Base-by-base conservation (phyloP, 2,888 invertebrate genomes). In the Leucophora obtusa region DNA sequence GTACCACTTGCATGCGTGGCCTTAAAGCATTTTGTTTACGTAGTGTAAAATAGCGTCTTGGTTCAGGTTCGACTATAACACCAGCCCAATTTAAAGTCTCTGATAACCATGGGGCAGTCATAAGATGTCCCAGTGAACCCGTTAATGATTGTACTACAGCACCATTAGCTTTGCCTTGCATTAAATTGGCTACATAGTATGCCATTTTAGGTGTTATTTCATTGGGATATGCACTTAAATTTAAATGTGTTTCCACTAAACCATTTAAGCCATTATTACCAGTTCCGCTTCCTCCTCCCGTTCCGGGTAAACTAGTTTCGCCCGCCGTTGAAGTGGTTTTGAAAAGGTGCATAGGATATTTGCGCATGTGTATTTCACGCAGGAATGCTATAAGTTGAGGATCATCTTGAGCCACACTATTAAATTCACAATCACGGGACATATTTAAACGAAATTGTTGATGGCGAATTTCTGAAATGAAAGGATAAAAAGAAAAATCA, bases 381-480 rank as follows among this genome's bases (percentile, higher is more conserved):
- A 96, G 94, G 90, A 94, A 95, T 72, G 93, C 93, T 83, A 95
- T 93, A 80, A 96, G 92, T 85, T 93, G 92, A 1, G 94, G 93
- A 85, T 95, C 94, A 87, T 94, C 95, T 91, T 95, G 95, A 14
- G 93, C 92, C 80, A 95, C 94, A 86, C 93, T 92, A 38, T 93
- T 92, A 84, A 95, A 91, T 87, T 95, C 95, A 89, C 94, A 93
- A 89, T 95, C 95, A 83, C 93, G 93, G 62, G 94, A 94, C 94
- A 96, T 94, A 91, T 95, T 96, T 83, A 94, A 91, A 47, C 94
- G 93, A 90, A 96, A 96, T 89, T 95, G 95, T 87, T 95, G 94
- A 80, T 94, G 94, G 79, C 93, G 93, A 84, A 94, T 91, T 8
- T 94, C 94, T 94, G 82, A 79, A 77, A 68, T 50, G 21, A 62